Evolutionary conservation across 2,888 invertebrate genomes (phyloP).

Genomic region (Erebia ligea): DNA sequence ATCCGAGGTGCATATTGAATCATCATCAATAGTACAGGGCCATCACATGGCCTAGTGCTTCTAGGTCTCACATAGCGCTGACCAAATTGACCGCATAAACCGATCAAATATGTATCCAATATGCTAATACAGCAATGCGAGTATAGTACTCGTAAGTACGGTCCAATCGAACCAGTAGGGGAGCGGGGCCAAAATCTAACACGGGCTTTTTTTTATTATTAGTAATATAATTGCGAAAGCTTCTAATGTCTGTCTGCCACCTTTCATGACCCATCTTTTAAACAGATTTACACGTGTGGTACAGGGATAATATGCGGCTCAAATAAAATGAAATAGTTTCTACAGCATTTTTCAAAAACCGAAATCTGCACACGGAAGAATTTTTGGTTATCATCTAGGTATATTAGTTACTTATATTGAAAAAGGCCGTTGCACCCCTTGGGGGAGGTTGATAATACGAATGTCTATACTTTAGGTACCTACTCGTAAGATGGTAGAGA

Average conservation of each 20-base stretch:
- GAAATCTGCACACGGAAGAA: too few relatives aligned
- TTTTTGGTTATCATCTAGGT: too few relatives aligned
- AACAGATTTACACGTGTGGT: neutral
- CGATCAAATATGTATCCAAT: slow-evolving; percentile 47
- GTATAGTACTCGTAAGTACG: neutral
- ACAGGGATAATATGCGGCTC: neutral
- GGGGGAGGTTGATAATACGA: neutral
- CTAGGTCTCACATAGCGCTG: slow-evolving; percentile 46
- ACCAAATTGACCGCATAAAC: slow-evolving; percentile 48
- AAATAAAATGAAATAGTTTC: neutral
- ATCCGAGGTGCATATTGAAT: slow-evolving; percentile 37
- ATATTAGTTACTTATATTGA: too few relatives aligned
- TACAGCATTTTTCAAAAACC: too few relatives aligned
- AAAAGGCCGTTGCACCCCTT: too few relatives aligned
- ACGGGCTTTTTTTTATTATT: neutral
- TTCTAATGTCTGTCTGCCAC: neutral
- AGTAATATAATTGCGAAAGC: neutral
- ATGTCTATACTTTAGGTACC: too few relatives aligned
- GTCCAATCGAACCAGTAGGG: neutral
- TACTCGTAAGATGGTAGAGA: neutral
- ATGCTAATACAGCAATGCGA: slow-evolving; percentile 21
- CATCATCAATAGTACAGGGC: slow-evolving; percentile 40
- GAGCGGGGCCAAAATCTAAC: slow-evolving; percentile 12
- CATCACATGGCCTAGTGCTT: slow-evolving; percentile 42
- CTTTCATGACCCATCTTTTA: neutral